These are phyloP conservation scores for Notiomystis cincta DNA, from an alignment of 2,113 vertebrate species.

Conservation along the genomic window DNA sequence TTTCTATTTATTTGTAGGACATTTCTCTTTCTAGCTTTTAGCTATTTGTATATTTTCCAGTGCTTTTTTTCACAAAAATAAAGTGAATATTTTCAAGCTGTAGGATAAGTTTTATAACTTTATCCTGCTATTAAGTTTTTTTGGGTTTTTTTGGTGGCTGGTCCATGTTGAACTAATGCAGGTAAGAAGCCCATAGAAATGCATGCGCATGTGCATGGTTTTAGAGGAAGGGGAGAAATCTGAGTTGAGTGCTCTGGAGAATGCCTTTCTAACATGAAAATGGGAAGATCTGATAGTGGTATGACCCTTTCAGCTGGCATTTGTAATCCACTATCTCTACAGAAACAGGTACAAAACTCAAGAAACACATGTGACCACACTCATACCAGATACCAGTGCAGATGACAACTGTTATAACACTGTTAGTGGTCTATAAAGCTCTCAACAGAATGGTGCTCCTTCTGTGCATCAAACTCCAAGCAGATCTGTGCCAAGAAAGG, in stretches of 20 bases:
- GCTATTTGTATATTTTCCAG: background rate
- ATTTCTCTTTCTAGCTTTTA: background rate
- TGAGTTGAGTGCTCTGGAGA: background rate
- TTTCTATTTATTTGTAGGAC: background rate
- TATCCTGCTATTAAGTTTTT: background rate
- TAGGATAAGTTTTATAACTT: background rate
- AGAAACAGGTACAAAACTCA: background rate
- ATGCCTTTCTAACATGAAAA: background rate
- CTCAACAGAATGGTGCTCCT: background rate
- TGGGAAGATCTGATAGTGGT: background rate
- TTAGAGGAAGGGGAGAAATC: background rate
- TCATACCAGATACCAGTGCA: background rate
- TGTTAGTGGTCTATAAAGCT: background rate
- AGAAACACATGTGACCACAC: background rate
- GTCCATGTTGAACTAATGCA: background rate
- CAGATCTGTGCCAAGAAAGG: background rate
- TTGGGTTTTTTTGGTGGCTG: rapidly evolving
- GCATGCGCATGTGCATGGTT: background rate
- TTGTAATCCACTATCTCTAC: background rate
- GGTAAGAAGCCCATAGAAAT: background rate
- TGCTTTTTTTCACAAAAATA: background rate
- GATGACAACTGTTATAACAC: background rate
- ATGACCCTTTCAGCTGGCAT: slow-evolving; percentile 12
- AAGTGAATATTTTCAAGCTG: background rate
- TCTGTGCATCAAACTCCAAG: background rate